phyloP scores from a whole-genome alignment of 2,888 invertebrate species.

The Agonopterix heracliana region DNA sequence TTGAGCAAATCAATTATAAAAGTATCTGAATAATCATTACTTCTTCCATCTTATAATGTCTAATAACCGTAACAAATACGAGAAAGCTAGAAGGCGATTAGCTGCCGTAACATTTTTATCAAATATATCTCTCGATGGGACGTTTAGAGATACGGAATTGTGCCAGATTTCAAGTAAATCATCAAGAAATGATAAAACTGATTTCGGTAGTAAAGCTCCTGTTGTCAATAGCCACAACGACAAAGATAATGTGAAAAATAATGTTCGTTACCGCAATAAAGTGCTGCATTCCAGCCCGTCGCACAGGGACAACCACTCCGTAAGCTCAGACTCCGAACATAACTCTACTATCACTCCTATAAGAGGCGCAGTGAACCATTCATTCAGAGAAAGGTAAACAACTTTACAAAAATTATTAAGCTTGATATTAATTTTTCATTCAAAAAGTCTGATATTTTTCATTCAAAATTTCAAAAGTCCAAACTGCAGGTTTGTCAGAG shows the following conservation, averaged over 20 bases:
- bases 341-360: constrained; percentile 80
- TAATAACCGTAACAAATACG: constrained; percentile 62
- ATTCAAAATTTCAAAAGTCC: no score
- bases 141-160: constrained; percentile 81
- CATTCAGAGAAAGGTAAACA: constrained; percentile 79
- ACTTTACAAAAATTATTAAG: neutral
- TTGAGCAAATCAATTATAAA: no score
- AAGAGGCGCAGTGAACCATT: constrained; percentile 59
- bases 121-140: constrained; percentile 96
- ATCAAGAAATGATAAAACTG: constrained; percentile 38
- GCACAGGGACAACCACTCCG: constrained; percentile 71
- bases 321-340: constrained; percentile 86
- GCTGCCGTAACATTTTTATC: constrained; percentile 96
- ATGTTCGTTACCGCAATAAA: constrained; percentile 50
- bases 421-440: no score
- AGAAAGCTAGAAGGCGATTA: constrained; percentile 88
- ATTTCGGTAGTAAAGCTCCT: constrained; percentile 27
- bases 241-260: constrained; percentile 38
- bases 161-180: constrained; percentile 39
- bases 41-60: constrained; percentile 32
- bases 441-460: no score
- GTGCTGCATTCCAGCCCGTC: constrained; percentile 52
- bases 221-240: constrained; percentile 30
- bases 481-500: no score
- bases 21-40: no score